A percentile compares a stretch with the other conserved stretches of the same genome.
These are phyloP conservation scores for Halocaridina rubra DNA, from an alignment of 2,888 invertebrate genomes.

Conservation along the genomic window DNA sequence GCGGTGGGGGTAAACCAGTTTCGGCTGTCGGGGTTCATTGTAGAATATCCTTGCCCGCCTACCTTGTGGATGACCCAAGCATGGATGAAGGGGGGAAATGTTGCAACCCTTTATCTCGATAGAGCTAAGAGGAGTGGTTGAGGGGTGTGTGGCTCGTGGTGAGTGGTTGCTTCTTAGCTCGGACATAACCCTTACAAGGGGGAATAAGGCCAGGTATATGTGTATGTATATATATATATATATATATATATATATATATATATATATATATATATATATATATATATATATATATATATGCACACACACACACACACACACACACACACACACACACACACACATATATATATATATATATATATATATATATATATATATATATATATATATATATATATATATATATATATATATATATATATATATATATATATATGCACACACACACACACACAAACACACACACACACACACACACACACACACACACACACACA, in stretches of 20 bases:
- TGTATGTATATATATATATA: neutral
- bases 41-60: too few relatives aligned
- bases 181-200: neutral
- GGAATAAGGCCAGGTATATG: too few relatives aligned
- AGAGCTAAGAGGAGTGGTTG: too few relatives aligned
- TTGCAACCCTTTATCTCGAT: too few relatives aligned
- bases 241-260: constrained; percentile 3
- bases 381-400: constrained; percentile 4
- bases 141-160: too few relatives aligned
- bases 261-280: constrained; percentile 9
- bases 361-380: neutral
- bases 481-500: constrained; percentile 33
- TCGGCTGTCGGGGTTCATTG: too few relatives aligned
- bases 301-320: constrained; percentile 20
- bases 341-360: neutral
- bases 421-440: constrained; percentile 7
- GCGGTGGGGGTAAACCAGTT: too few relatives aligned
- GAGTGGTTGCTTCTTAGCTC: too few relatives aligned
- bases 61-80: too few relatives aligned
- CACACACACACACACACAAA: too few relatives aligned
- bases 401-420: constrained; percentile 17
- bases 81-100: too few relatives aligned
- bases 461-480: too few relatives aligned
- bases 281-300: constrained; percentile 6
- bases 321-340: constrained; percentile 2